phyloP scores from a whole-genome alignment of 2,888 invertebrate species.

The Syrista parreyssii region DNA sequence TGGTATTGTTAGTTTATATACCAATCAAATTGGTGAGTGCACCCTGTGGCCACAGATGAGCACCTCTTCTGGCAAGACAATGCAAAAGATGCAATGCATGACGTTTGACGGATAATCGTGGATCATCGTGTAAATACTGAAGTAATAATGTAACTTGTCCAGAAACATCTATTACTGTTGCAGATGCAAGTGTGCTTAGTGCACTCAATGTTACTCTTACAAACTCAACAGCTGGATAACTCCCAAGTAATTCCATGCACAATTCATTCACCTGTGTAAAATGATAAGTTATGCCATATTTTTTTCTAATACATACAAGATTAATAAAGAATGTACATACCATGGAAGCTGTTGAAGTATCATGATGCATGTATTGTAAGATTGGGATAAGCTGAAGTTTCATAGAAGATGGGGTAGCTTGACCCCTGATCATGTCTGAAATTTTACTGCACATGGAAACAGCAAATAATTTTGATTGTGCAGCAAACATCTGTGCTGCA shows the following conservation, averaged over 20 bases:
- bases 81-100: conserved; percentile 76
- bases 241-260: conserved; percentile 79
- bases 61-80: conserved; percentile 77
- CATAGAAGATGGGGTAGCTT: conserved; percentile 92
- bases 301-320: neutral
- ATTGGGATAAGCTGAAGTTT: conserved; percentile 92
- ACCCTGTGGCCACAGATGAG: conserved; percentile 82
- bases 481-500: conserved; percentile 94
- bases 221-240: conserved; percentile 84
- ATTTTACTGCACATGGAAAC: conserved; percentile 95
- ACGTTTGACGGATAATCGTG: conserved; percentile 77
- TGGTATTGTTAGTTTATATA: conserved; percentile 30
- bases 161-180: conserved; percentile 90
- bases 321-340: conserved; percentile 68
- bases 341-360: conserved; percentile 78
- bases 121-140: conserved; percentile 76
- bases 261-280: conserved; percentile 74
- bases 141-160: conserved; percentile 82
- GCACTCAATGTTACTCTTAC: conserved; percentile 86
- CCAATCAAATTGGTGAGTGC: conserved; percentile 67
- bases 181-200: conserved; percentile 87
- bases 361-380: conserved; percentile 93
- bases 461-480: conserved; percentile 94
- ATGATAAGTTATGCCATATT: neutral
- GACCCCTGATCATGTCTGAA: conserved; percentile 93